These are phyloP conservation scores for Polietes domitor DNA, from an alignment of 2,888 invertebrate species.

Conservation along the genomic window DNA sequence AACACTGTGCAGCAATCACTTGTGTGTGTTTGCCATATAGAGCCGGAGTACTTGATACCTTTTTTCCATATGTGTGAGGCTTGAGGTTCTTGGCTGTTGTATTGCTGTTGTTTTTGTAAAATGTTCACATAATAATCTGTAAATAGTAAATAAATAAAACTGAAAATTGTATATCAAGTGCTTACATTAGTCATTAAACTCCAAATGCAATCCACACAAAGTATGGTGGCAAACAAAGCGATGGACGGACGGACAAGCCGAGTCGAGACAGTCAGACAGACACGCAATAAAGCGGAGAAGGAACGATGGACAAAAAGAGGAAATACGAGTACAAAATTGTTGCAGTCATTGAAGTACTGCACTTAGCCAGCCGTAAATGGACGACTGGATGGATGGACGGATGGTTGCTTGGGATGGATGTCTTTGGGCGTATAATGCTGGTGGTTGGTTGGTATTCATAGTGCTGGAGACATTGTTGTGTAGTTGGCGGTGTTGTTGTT, in stretches of 20 bases:
- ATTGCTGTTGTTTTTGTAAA: neutral
- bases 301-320: slow-evolving; percentile 6
- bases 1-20: neutral
- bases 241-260: neutral
- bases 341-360: slow-evolving; percentile 11
- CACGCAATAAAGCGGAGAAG: neutral
- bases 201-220: slow-evolving; percentile 23
- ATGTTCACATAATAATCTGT: slow-evolving; percentile 36
- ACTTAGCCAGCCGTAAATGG: neutral
- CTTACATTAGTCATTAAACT: slow-evolving; percentile 35
- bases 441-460: neutral
- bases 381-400: neutral
- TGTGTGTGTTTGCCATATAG: neutral
- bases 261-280: too few species aligned
- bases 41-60: neutral
- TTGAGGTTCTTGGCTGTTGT: neutral
- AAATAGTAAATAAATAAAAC: slow-evolving; percentile 32
- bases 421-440: neutral
- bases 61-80: neutral
- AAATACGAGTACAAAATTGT: slow-evolving; percentile 31
- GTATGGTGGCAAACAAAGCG: neutral
- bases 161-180: slow-evolving; percentile 24
- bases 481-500: neutral
- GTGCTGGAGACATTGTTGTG: neutral
- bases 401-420: neutral